These are phyloP conservation scores for Saguinus oedipus DNA, from an alignment of 2,797 vertebrate species.

Conservation along the genomic window DNA sequence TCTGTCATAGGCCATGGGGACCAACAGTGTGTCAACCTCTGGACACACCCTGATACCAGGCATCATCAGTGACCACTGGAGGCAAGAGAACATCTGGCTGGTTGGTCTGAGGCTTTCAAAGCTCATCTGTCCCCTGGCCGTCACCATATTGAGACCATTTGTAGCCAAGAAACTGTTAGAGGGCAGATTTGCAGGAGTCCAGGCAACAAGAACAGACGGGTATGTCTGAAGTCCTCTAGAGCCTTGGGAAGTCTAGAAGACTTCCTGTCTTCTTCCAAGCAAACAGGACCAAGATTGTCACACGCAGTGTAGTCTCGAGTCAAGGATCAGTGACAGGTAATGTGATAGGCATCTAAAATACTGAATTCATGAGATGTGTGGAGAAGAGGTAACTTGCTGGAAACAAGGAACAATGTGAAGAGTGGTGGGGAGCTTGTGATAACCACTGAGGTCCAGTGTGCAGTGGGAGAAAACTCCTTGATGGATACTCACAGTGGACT, in stretches of 20 bases:
- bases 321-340: not conserved
- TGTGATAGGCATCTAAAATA: not conserved
- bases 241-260: not conserved
- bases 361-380: not conserved
- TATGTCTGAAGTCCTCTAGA: not conserved
- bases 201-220: not conserved
- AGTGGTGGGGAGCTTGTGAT: not conserved
- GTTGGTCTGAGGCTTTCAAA: not conserved
- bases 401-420: not conserved
- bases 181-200: not conserved
- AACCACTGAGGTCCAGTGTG: not conserved
- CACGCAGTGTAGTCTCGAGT: not conserved
- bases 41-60: accelerated
- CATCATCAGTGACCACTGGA: not conserved
- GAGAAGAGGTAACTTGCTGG: not conserved
- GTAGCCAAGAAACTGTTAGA: not conserved
- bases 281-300: not conserved
- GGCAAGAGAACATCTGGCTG: not conserved
- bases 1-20: not conserved
- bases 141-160: not conserved
- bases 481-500: not conserved
- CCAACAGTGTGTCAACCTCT: not conserved
- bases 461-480: too few relatives aligned
- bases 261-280: not conserved
- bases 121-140: not conserved